Conservation (phyloP, 1,140 invertebrate genomes). For the Muscidifurax raptorellus region DNA sequence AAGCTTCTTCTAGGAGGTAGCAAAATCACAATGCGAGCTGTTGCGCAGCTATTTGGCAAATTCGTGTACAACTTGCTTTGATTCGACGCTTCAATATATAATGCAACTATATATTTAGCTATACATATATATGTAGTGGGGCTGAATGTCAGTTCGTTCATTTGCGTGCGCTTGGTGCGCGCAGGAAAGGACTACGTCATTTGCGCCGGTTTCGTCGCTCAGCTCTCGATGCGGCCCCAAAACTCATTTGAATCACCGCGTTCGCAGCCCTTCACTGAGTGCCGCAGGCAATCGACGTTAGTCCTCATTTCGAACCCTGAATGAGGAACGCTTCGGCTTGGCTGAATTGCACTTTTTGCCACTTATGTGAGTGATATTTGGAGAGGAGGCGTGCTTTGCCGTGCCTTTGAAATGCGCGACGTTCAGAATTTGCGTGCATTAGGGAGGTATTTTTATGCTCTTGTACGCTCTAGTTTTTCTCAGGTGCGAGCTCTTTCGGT, state of each 20-base stretch:
- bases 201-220: not conserved
- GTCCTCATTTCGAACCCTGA: not conserved
- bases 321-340: not conserved
- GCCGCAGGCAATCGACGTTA: not conserved
- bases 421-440: not conserved
- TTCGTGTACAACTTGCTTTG: too few relatives aligned
- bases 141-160: not conserved
- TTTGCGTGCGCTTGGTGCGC: not conserved
- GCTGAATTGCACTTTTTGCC: not conserved
- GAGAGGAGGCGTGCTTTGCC: not conserved
- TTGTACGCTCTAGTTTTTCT: not conserved
- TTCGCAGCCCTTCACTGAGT: not conserved
- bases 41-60: too few relatives aligned
- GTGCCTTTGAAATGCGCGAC: not conserved
- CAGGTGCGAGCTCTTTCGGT: not conserved
- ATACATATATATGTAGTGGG: not conserved
- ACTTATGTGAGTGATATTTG: too few relatives aligned
- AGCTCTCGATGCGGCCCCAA: not conserved
- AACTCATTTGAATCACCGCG: not conserved
- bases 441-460: not conserved
- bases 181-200: constrained; percentile 18
- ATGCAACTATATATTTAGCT: too few relatives aligned
- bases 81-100: too few relatives aligned
- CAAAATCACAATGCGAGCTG: too few relatives aligned
- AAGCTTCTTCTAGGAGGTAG: too few relatives aligned